Base-by-base conservation (phyloP, 2,797 vertebrate species). In the Tokudaia muenninki region DNA sequence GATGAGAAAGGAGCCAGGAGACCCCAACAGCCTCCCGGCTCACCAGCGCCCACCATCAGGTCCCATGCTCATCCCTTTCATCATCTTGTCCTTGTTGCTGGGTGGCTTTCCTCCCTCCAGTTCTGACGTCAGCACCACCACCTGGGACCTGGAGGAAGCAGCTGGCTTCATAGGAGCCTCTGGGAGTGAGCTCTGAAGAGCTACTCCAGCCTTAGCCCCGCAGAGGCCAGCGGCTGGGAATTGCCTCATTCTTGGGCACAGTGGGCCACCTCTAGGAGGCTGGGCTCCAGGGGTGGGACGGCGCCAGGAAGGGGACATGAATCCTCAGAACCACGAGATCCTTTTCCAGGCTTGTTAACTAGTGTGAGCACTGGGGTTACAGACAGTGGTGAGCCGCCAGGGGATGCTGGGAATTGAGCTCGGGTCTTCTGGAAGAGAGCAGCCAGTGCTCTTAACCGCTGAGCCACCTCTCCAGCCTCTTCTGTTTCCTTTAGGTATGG, bases 121-220 rank as follows among this genome's bases (percentile, higher is more conserved):
- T 80, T 90, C 74, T 82, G 55, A 94, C 44, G 1, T 86, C 79
- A 57, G 44, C 87, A 57, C 44, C 12, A 37, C 59, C 41, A 31
- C 55, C 65, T 86, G 74, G 87, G 41, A 41, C 93, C 65, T 4
- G 26, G 26, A 89, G 77, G 61, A 90, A 57, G 91, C 77, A 57
- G 37, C 47, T 63, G 59, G 74, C 90, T 74, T 52, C 55, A 72
- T 29, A 59, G 93, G 91, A 84, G 14, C 55, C 74, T 82, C 83
- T 91, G 87, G 92, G 79, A 59, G n/a, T 13, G 82, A 92, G 87
- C 74, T 74, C 47, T 41, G 1, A 44, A 84, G 93, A 84, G 87
- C 87, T 34, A 34, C 59, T 34, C 31, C 55, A 77, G n/a, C 57
- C 75, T 6, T 6, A n/a, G 47, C n/a, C 44, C 22, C 6, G 41